Conservation (phyloP, 1,140 invertebrate species). For the Pectinophora gossypiella region DNA sequence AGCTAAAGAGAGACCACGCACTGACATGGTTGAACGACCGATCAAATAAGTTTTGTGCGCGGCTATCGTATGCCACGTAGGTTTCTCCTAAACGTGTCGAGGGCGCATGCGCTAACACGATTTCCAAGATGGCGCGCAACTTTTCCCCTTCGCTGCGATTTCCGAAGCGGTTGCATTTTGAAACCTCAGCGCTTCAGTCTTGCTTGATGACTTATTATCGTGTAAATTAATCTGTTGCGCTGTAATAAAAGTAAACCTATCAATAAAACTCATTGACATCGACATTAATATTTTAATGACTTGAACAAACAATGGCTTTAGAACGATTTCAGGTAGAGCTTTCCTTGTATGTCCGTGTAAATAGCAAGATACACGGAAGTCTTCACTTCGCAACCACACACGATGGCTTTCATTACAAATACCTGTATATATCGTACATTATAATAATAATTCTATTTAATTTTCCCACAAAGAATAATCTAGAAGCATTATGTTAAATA, state of each 20-base stretch:
- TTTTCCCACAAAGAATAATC: conserved; percentile 22
- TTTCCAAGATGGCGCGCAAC: conserved; percentile 52
- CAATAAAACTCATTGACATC: too few species aligned
- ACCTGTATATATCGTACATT: not conserved
- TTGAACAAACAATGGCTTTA: too few species aligned
- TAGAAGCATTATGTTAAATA: conserved; percentile 29
- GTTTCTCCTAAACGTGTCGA: conserved; percentile 64
- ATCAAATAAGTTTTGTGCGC: conserved; percentile 72
- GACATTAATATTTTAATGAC: too few species aligned
- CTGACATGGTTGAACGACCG: conserved; percentile 71
- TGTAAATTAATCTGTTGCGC: too few species aligned
- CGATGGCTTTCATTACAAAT: not conserved
- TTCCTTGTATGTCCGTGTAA: too few species aligned
- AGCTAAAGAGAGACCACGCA: conserved; percentile 32
- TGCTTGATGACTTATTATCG: too few species aligned
- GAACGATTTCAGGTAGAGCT: too few species aligned
- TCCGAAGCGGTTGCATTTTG: too few species aligned
- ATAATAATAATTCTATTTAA: conserved; percentile 13
- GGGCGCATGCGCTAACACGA: conserved; percentile 45
- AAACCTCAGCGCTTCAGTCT: too few species aligned
- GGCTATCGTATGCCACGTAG: conserved; percentile 65
- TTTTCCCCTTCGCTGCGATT: too few species aligned
- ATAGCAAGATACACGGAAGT: too few species aligned
- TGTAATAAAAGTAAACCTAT: too few species aligned
- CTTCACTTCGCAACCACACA: not conserved